Evolutionary conservation across 2,888 invertebrate genomes (phyloP).

Genomic region (Ptychoptera contaminata): DNA sequence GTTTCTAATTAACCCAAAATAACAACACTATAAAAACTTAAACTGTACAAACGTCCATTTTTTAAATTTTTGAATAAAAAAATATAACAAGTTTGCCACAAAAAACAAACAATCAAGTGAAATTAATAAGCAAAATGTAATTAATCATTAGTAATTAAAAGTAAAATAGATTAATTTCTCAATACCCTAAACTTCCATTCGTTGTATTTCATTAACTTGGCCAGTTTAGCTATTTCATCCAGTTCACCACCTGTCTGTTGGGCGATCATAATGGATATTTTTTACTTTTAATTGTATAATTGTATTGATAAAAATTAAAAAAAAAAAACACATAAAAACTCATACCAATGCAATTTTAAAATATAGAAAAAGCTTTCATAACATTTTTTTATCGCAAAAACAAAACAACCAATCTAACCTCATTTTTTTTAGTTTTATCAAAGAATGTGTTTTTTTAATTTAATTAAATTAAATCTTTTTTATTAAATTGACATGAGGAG

Average conservation of each 20-base stretch:
- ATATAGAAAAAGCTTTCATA: not conserved
- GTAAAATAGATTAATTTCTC: constrained; percentile 8
- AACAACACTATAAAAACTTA: no score
- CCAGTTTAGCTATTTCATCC: constrained; percentile 22
- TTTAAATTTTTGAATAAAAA: no score
- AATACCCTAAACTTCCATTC: constrained; percentile 42
- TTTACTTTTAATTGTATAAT: not conserved
- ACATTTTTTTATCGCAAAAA: not conserved
- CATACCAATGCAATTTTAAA: not conserved
- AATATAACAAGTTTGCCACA: no score
- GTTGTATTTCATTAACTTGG: constrained; percentile 29
- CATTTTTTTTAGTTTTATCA: not conserved
- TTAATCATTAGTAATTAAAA: not conserved
- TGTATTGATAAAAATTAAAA: not conserved
- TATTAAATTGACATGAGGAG: no score
- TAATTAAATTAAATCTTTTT: no score
- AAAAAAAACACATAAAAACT: not conserved
- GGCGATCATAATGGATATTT: constrained; percentile 5
- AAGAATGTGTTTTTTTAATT: not conserved
- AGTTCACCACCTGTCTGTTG: constrained; percentile 25
- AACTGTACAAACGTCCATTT: no score
- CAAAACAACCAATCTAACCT: constrained; percentile 3
- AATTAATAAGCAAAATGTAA: no score
- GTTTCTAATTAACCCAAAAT: no score
- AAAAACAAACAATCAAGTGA: no score